Conservation (phyloP, 2,113 vertebrate genomes). For the Tauraco erythrolophus region DNA sequence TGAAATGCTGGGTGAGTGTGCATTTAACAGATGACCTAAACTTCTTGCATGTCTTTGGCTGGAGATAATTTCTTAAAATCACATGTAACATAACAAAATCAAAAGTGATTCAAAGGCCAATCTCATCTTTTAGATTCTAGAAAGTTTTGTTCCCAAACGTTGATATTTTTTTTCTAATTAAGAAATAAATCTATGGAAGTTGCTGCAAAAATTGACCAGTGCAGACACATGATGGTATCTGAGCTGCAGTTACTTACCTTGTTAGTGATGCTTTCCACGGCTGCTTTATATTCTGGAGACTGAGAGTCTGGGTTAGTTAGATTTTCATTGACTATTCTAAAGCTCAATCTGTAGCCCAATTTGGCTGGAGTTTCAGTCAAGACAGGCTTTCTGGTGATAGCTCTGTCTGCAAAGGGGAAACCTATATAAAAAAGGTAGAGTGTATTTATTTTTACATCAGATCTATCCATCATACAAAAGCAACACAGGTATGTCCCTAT, state of each 20-base stretch:
- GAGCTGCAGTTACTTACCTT: slow-evolving; percentile 58
- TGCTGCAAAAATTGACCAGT: background rate
- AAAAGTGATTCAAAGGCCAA: background rate
- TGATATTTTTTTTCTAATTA: background rate
- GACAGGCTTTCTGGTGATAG: background rate
- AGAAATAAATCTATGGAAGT: background rate
- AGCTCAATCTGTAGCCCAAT: slow-evolving; percentile 62
- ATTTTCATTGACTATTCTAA: slow-evolving; percentile 74
- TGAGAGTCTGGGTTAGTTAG: slow-evolving; percentile 50
- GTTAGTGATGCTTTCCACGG: slow-evolving; percentile 50
- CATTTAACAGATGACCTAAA: background rate
- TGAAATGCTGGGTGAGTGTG: background rate
- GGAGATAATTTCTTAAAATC: background rate
- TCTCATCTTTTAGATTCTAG: background rate
- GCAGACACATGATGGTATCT: background rate
- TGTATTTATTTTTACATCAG: background rate
- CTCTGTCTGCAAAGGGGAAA: background rate
- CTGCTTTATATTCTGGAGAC: slow-evolving; percentile 51
- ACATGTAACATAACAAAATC: background rate
- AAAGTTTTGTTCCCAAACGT: background rate
- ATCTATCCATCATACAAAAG: background rate
- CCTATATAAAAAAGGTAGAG: background rate
- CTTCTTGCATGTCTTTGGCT: background rate
- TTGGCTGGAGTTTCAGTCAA: background rate
- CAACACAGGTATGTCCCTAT: background rate